Conservation (phyloP, 2,113 vertebrate genomes). For the Tychaedon coryphoeus region DNA sequence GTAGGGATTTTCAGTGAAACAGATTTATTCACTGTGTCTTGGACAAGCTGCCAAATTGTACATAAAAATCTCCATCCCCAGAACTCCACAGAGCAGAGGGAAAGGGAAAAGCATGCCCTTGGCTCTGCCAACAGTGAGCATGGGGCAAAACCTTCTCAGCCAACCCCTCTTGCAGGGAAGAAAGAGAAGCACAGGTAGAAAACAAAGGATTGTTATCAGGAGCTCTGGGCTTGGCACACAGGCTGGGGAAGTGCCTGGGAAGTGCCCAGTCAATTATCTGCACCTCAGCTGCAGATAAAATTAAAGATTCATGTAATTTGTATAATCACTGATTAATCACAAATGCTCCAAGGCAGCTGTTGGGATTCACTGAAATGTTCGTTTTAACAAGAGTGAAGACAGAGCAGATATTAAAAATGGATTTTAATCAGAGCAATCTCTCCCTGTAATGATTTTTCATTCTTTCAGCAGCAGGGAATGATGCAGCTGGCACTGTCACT, state of each 20-base stretch:
- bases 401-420: not conserved
- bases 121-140: not conserved
- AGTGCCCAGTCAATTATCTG: not conserved
- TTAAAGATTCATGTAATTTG: not conserved
- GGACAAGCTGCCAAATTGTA: not conserved
- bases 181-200: not conserved
- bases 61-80: not conserved
- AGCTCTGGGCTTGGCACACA: not conserved
- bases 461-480: not conserved
- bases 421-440: not conserved
- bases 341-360: not conserved
- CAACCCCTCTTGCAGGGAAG: not conserved
- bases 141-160: not conserved
- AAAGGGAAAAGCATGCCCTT: not conserved
- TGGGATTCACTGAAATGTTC: not conserved
- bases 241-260: not conserved
- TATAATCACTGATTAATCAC: not conserved
- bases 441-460: not conserved
- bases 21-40: not conserved
- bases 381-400: not conserved
- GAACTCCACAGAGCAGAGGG: not conserved
- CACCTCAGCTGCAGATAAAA: not conserved
- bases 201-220: not conserved
- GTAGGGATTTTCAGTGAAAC: not conserved
- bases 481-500: not conserved